Evolutionary conservation across 2,888 invertebrate genomes (phyloP).

Genomic region (Napeogenes inachia): DNA sequence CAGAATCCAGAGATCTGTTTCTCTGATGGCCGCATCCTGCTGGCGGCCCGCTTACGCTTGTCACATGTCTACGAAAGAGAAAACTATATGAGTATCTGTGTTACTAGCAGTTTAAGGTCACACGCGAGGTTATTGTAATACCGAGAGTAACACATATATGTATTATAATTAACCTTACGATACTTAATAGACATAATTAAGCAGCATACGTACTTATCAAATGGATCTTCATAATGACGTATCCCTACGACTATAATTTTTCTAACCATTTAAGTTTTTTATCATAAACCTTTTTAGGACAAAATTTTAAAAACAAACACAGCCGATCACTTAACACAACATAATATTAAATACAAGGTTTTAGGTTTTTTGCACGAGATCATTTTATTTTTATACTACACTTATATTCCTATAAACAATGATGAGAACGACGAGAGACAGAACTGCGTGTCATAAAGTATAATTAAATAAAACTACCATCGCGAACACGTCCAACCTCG

Average conservation of each 20-base stretch:
- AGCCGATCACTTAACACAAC: slow-evolving; percentile 18
- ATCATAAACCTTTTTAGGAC: slow-evolving; percentile 29
- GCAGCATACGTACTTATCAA: slow-evolving; percentile 54
- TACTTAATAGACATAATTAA: neutral
- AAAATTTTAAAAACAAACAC: slow-evolving; percentile 1
- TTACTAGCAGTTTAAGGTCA: slow-evolving; percentile 11
- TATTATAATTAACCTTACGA: slow-evolving; percentile 1
- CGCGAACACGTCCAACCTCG: slow-evolving; percentile 47
- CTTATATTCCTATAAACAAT: slow-evolving; percentile 19
- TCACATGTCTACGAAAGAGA: slow-evolving; percentile 68
- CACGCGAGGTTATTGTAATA: neutral
- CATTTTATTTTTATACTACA: slow-evolving; percentile 4
- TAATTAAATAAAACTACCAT: slow-evolving; percentile 45
- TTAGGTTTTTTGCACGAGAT: neutral
- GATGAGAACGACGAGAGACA: slow-evolving; percentile 49
- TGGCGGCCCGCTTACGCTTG: slow-evolving; percentile 65
- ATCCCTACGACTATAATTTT: slow-evolving; percentile 70
- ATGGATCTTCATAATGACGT: slow-evolving; percentile 70
- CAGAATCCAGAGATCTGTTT: slow-evolving; percentile 93
- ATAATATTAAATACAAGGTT: slow-evolving; percentile 30
- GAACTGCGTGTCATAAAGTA: slow-evolving; percentile 38
- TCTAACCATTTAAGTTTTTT: slow-evolving; percentile 60
- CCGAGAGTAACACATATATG: neutral
- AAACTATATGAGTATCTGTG: slow-evolving; percentile 19
- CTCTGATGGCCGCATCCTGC: slow-evolving; percentile 86